Base-by-base conservation (phyloP, 2,888 invertebrate genomes). In the Acleris laterana region DNA sequence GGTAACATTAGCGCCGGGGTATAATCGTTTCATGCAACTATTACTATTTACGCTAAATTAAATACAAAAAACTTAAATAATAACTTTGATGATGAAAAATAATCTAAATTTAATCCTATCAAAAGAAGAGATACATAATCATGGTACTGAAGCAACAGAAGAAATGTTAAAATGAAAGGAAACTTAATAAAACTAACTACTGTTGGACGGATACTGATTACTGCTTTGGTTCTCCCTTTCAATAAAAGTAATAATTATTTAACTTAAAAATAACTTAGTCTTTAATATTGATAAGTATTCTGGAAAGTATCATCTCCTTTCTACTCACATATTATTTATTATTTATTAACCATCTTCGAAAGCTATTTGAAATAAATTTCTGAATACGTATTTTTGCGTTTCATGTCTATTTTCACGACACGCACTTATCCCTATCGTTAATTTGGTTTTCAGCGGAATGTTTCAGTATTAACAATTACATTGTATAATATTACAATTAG, bases 131-230 rank as follows among this genome's bases (percentile, higher is more conserved):
- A 61, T 52, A 66, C 66, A 67, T 56, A 57, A 52, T 62, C 66
- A 51, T 19, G 32, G 28, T 56, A 32, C 32, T 16, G 9, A 42
- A 50, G 50, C 44, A 65, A 62, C 44, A 55, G 38, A 56, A 72
- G 71, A 70, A 62, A 71, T 68, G 76, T 55, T 74, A 70, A 70
- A 76, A 67, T 71, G 67, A 77, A 76, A 76, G 65, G 69, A 77
- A 85, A 84, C 85, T 85, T 90, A 90, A 57, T 57, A 20, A 50
- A 66, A 62, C 66, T 62, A 62, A 85, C 88, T 91, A 92, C 83
- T 81, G 83, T 83, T 92, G 93, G 93, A 93, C 92, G 93, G 93
- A 93, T 93, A 93, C 93, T 92, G 93, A 93, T 93, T 90, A 88
- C 88, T 90, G 90, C 90, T 91, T 93, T 90, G 91, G 89, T 90